Percentiles rank a stretch among this genome's conserved stretches.
Evolutionary conservation across 2,113 vertebrate genomes (phyloP).

Genomic region (Phrynosoma blainvillii): DNA sequence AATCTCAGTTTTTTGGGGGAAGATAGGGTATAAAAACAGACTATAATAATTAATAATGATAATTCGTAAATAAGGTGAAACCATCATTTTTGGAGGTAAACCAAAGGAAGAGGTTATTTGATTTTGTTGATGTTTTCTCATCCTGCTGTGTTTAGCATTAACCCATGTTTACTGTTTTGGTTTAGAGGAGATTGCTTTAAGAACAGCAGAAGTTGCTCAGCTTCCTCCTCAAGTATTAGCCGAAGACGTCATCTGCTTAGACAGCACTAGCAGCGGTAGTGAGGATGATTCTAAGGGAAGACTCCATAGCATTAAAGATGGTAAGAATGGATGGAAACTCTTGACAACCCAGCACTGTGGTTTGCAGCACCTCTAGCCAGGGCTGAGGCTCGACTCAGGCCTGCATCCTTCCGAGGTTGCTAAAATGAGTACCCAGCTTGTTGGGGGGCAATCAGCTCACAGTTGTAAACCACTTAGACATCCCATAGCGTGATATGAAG

Average conservation of each 20-base stretch:
- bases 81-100: slow-evolving; percentile 52
- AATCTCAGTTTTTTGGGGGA: no score
- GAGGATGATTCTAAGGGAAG: slow-evolving; percentile 80
- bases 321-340: slow-evolving; percentile 72
- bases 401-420: no score
- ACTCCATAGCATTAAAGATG: slow-evolving; percentile 80
- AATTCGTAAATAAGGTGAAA: no score
- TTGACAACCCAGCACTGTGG: slow-evolving; percentile 12
- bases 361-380: neutral
- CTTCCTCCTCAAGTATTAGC: slow-evolving; percentile 81
- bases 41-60: no score
- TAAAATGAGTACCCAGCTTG: no score
- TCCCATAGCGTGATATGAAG: no score
- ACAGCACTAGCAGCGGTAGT: slow-evolving; percentile 88
- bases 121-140: slow-evolving; percentile 53
- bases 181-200: slow-evolving; percentile 82
- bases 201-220: slow-evolving; percentile 86
- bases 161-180: slow-evolving; percentile 56
- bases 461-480: no score
- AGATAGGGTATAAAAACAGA: no score
- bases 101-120: slow-evolving; percentile 44
- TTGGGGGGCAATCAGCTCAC: no score
- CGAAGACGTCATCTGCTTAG: slow-evolving; percentile 96
- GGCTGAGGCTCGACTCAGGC: no score
- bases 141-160: slow-evolving; percentile 53